Evolutionary conservation across 2,113 vertebrate species (phyloP), one percentile per base, ranked within the genome.

Genomic region (Cynocephalus volans): DNA sequence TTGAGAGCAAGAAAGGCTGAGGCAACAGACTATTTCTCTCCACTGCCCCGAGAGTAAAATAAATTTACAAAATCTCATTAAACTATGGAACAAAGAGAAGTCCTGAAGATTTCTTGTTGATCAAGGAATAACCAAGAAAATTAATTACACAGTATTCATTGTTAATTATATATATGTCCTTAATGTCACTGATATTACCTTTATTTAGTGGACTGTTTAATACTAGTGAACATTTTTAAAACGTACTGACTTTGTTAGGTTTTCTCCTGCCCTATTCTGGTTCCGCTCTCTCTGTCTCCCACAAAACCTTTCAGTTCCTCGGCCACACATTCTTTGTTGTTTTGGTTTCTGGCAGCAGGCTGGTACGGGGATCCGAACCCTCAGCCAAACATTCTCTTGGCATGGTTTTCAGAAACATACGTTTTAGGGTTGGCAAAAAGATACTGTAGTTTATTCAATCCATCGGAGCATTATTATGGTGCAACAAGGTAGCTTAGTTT

Each of bases 1-100:
- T 58, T 75, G n/a, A 64, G 50, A 75, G 58, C 79, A 73, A 91
- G 65, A 72, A 64, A 96, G 36, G 36, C 48, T 58, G 64, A 94
- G 36, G 87, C 81, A 90, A 92, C 54, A 76, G 60, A 70, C 15
- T 54, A 80, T n/a, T 82, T 48, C 62, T 80, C 45, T 83, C 18
- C 31, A 26, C 17, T 48, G 13, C 69, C 28, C 23, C 9, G 12
- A 90, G 33, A 86, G 10, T 19, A 81, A 81, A 65, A 58, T 5
- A 62, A 82, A 60, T 21, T 41, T 41, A 82, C 17, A 92, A 54
- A 73, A 62, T 36, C 76, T 76, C 21, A 64, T 33, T 8, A 48
- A 82, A 62, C n/a, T 60, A 33, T 52, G 21, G 26, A 17, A 41
- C 65, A 82, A 62, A 90, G n/a, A 54, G n/a, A 58, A 82, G 56